phyloP scores from a whole-genome alignment of 2,113 vertebrate genomes.

The Leptobrachium leishanense region DNA sequence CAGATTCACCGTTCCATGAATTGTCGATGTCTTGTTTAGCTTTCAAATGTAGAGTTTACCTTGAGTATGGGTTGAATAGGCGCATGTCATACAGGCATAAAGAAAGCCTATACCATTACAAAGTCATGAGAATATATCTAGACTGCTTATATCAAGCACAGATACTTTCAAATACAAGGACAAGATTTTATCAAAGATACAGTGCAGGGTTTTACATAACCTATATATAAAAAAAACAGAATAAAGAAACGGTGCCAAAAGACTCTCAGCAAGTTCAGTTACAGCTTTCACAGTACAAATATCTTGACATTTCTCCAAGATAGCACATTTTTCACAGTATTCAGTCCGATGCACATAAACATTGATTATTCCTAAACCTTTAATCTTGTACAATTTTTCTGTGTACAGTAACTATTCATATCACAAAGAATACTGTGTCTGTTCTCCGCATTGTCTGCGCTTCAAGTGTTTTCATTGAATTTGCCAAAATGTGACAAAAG shows the following conservation, averaged over 20 bases:
- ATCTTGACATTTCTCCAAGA: conserved; percentile 32
- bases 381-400: conserved; percentile 27
- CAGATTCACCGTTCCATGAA: too few species aligned
- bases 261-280: conserved; percentile 2
- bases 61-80: too few species aligned
- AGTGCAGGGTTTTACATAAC: neutral
- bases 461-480: too few species aligned
- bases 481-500: too few species aligned
- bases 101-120: too few species aligned
- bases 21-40: too few species aligned
- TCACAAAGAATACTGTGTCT: neutral
- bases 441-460: too few species aligned
- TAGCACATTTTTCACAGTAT: conserved; percentile 18
- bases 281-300: conserved; percentile 1
- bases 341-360: conserved; percentile 36
- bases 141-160: too few species aligned
- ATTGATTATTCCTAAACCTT: conserved; percentile 40
- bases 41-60: too few species aligned
- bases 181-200: neutral
- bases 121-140: too few species aligned
- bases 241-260: neutral
- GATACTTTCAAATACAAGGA: neutral
- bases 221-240: neutral
- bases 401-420: conserved; percentile 20
- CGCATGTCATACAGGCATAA: too few species aligned